phyloP scores from a whole-genome alignment of 2,113 vertebrate species.

The Epinephelus cyanopodus region DNA sequence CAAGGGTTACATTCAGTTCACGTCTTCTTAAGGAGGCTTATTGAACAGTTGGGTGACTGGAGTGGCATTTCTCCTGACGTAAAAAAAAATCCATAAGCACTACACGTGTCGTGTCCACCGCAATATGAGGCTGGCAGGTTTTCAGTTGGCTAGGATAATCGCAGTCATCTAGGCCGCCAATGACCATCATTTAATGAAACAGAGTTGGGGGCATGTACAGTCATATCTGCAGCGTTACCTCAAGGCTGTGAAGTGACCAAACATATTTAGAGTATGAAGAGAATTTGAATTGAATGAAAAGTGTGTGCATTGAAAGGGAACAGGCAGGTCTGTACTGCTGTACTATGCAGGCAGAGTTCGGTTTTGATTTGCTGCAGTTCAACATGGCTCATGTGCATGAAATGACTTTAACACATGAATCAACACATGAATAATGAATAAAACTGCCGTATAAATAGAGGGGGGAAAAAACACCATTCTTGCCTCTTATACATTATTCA shows the following conservation, averaged over 20 bases:
- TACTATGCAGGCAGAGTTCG: slow-evolving; percentile 25
- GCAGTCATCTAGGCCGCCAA: not conserved
- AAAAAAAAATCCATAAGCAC: not conserved
- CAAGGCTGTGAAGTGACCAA: slow-evolving; percentile 32
- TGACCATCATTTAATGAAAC: slow-evolving; percentile 28
- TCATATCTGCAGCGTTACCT: slow-evolving; percentile 22
- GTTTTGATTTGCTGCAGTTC: slow-evolving; percentile 55
- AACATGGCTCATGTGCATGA: slow-evolving; percentile 56
- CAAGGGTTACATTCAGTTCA: slow-evolving; percentile 29
- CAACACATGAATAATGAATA: slow-evolving; percentile 75
- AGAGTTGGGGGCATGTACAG: not conserved
- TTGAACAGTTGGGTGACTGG: slow-evolving; percentile 39
- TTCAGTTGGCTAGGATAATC: not conserved
- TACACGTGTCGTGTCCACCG: not conserved
- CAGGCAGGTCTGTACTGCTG: slow-evolving; percentile 29
- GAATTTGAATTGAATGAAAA: slow-evolving; percentile 45
- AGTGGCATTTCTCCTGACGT: not conserved
- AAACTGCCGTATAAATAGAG: slow-evolving; percentile 56
- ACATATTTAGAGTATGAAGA: slow-evolving; percentile 33
- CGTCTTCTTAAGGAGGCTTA: not conserved
- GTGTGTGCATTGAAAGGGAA: slow-evolving; percentile 42
- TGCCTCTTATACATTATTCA: slow-evolving; percentile 67
- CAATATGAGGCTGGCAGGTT: not conserved
- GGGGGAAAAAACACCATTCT: slow-evolving; percentile 13
- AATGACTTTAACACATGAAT: slow-evolving; percentile 70